phyloP scores from a whole-genome alignment of 92 coral and sea anemone genomes.

The Bergia puertoricense region DNA sequence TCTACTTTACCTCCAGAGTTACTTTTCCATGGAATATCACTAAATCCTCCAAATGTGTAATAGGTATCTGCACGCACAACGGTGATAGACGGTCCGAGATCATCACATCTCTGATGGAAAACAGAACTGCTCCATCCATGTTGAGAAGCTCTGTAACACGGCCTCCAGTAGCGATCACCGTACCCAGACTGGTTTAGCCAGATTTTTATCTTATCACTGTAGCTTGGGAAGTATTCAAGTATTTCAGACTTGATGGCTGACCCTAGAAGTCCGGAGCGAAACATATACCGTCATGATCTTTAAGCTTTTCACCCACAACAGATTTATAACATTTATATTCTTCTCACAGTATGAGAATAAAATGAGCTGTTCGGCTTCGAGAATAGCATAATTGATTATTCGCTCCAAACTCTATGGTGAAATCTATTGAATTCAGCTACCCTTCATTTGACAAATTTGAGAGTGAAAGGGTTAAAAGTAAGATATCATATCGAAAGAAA shows the following conservation, averaged over 20 bases:
- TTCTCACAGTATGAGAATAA: no score
- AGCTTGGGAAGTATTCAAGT: neutral
- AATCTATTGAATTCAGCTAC: no score
- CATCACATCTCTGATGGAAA: conserved; percentile 8
- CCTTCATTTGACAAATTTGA: no score
- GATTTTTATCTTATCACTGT: neutral
- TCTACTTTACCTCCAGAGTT: neutral
- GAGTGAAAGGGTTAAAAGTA: no score
- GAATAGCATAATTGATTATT: no score
- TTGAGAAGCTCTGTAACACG: conserved; percentile 18
- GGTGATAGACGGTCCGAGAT: neutral
- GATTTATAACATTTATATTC: no score
- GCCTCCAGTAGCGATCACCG: conserved; percentile 15
- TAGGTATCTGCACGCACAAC: neutral
- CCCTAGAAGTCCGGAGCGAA: neutral
- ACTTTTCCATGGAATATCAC: neutral
- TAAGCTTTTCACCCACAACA: no score
- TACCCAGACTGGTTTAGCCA: conserved; percentile 7
- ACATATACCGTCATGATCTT: neutral
- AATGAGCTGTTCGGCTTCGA: no score
- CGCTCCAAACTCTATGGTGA: no score
- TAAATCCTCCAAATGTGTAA: neutral
- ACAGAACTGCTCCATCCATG: conserved; percentile 8
- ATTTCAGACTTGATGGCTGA: conserved; percentile 11
- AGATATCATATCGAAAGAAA: no score